Percentiles rank a stretch among this genome's conserved stretches.
Conservation (phyloP, 1,140 invertebrate species). For the Leptopilina clavipes region DNA sequence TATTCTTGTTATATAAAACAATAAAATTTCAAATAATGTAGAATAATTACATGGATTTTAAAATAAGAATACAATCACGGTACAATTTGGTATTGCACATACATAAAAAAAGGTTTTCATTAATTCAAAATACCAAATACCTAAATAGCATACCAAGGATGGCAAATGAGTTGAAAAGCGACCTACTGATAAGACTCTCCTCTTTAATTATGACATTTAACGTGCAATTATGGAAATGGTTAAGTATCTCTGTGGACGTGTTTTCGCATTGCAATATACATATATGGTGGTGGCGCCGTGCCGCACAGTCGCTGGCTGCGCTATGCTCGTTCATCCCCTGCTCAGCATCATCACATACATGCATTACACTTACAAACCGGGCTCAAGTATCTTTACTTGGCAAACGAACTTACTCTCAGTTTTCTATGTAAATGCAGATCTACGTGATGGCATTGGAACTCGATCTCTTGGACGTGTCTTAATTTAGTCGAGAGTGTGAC, state of each 20-base stretch:
- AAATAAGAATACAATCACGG: too few relatives aligned
- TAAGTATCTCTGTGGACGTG: slow-evolving; percentile 32
- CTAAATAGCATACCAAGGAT: neutral
- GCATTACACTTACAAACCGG: neutral
- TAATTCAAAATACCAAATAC: too few relatives aligned
- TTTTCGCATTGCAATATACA: too few relatives aligned
- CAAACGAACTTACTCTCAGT: neutral
- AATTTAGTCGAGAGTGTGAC: neutral
- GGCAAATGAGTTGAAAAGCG: slow-evolving; percentile 15
- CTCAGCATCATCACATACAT: neutral
- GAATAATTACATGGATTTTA: too few relatives aligned
- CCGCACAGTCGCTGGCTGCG: neutral
- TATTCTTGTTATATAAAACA: too few relatives aligned
- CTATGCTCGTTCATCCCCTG: neutral
- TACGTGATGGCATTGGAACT: slow-evolving; percentile 11
- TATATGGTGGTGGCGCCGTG: neutral
- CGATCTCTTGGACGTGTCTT: neutral
- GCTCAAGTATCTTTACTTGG: neutral
- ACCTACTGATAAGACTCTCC: slow-evolving; percentile 17
- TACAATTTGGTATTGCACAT: too few relatives aligned
- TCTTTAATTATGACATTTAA: slow-evolving; percentile 24
- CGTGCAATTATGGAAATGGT: slow-evolving; percentile 28
- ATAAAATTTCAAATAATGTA: too few relatives aligned
- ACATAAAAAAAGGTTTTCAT: too few relatives aligned
- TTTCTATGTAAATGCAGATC: neutral